Base-by-base conservation (phyloP, 2,113 vertebrate species). In the Chelonoidis abingdonii region DNA sequence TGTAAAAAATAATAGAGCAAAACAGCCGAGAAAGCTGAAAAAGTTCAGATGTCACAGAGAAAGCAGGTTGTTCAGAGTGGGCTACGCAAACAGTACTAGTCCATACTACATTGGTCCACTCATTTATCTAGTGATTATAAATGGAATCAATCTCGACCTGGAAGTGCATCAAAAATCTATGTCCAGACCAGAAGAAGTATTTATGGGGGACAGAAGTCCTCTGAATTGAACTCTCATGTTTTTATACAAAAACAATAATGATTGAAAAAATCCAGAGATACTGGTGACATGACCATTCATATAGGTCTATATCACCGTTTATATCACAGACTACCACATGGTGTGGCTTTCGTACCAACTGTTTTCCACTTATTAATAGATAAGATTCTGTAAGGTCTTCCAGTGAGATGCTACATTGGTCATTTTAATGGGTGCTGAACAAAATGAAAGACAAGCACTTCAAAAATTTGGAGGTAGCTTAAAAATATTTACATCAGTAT, bases 291-390 rank as follows among this genome's bases (percentile, higher is more conserved):
- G 21, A 94, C 22, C 69, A 76, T 21, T 94, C 4, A 3, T 94
- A 69, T 75, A 44, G 21, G 41, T 76, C 8, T 38, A 21, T 11
- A 75, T 93, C 83, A 62, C 35, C 76, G 27, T 54, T 54, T 54
- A 22, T 54, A 54, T 31, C 21, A 92, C 69, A 78, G 57, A 89
- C n/a, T 79, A 62, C 76, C 94, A 93, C 93, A 90, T 86, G 76
- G 50, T 50, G 7, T 76, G 80, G 41, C 47, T 86, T 92, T 94
- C 83, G 21, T 80, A 96, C 41, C 84, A 93, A 80, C 69, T 92
- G 83, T 31, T 94, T 93, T 87, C 59, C 24, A 29, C 57, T 86
- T 93, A 93, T 89, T 96, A 94, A 90, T 89, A 93, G 80, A 80
- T 84, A 89, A 83, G 0, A 0, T 93, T 89, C 69, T 86, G 78